Evolutionary conservation across 2,113 vertebrate genomes (phyloP).

Genomic region (Zapornia atra): DNA sequence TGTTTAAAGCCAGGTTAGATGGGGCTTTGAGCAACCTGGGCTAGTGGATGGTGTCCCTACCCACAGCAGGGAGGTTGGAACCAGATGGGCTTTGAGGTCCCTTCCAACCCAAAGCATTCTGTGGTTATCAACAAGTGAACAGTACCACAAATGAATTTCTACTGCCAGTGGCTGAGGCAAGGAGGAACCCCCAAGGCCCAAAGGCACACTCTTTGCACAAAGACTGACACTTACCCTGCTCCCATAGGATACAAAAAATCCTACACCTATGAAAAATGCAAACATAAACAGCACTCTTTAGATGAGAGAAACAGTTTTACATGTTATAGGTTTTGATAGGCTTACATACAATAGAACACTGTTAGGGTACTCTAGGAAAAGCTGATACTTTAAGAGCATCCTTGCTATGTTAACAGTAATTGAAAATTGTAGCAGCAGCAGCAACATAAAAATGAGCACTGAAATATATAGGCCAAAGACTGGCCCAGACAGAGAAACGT

Average conservation of each 20-base stretch:
- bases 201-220: not conserved
- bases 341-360: not conserved
- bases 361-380: not conserved
- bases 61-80: too few species aligned
- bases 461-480: not conserved
- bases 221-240: not conserved
- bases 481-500: not conserved
- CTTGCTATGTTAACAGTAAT: not conserved
- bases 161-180: not conserved
- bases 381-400: not conserved
- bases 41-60: too few species aligned
- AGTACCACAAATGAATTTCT: not conserved
- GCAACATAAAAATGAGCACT: not conserved
- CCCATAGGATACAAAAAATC: not conserved
- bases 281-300: not conserved
- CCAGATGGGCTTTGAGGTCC: too few species aligned
- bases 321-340: not conserved
- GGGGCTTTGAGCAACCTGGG: too few species aligned
- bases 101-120: too few species aligned
- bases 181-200: not conserved
- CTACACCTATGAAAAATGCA: not conserved
- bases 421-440: not conserved
- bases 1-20: too few species aligned
- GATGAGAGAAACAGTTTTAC: not conserved
- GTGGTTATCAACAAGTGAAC: not conserved